These are phyloP conservation scores for Drosophila jambulina DNA, from an alignment of 1,140 invertebrate genomes.

Conservation along the genomic window DNA sequence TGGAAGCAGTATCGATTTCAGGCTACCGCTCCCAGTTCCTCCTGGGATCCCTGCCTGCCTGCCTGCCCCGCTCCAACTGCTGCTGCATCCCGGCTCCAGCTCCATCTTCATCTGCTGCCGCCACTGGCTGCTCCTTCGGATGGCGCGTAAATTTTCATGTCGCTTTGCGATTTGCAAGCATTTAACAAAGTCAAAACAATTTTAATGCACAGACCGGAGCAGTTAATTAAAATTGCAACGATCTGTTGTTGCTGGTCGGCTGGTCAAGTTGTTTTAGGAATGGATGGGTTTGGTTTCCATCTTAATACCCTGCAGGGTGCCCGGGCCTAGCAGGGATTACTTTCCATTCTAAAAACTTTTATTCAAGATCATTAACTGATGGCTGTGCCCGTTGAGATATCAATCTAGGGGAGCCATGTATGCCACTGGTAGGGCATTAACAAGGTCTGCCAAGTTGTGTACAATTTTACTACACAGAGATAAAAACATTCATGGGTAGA, in stretches of 20 bases:
- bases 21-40: conserved; percentile 35
- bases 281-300: conserved; percentile 1
- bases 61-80: conserved; percentile 1
- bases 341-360: background rate
- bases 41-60: conserved; percentile 10
- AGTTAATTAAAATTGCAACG: conserved; percentile 83
- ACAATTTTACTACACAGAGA: background rate
- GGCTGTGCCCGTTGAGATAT: conserved; percentile 13
- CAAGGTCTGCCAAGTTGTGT: conserved; percentile 8
- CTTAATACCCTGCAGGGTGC: conserved; percentile 40
- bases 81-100: conserved; percentile 13
- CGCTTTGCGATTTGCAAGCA: conserved; percentile 80
- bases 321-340: background rate
- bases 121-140: conserved; percentile 19
- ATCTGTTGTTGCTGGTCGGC: conserved; percentile 42
- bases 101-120: conserved; percentile 26
- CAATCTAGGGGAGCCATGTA: background rate
- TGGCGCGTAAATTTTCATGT: conserved; percentile 80
- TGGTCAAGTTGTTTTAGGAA: conserved; percentile 37
- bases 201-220: conserved; percentile 80
- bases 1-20: conserved; percentile 74
- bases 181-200: conserved; percentile 84
- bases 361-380: conserved; percentile 22
- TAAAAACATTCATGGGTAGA: too few species aligned
- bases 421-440: background rate